These are phyloP conservation scores for Laothoe populi DNA, from an alignment of 2,888 invertebrate species.

Conservation along the genomic window DNA sequence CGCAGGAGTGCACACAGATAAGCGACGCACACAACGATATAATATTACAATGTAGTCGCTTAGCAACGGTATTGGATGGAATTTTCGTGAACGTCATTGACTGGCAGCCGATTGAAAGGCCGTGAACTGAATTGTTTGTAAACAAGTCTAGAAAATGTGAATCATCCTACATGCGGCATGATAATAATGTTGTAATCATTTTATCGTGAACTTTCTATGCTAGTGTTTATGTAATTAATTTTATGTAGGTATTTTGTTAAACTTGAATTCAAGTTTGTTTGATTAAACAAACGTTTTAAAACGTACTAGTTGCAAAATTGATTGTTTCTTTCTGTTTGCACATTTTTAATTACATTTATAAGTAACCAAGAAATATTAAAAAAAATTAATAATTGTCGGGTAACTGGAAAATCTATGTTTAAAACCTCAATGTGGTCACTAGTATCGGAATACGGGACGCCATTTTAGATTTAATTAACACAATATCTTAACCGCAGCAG, in stretches of 20 bases:
- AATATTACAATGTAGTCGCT: constrained; percentile 23
- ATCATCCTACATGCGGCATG: constrained; percentile 7
- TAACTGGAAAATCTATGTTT: neutral
- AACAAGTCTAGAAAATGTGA: constrained; percentile 23
- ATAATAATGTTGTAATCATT: constrained; percentile 1
- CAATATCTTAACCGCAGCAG: constrained; percentile 6
- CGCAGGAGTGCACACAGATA: constrained; percentile 31
- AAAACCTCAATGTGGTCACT: neutral
- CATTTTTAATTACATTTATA: too few relatives aligned
- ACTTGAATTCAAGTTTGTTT: too few relatives aligned
- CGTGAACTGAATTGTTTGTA: constrained; percentile 26
- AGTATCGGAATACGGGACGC: neutral
- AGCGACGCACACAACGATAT: neutral
- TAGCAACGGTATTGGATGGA: constrained; percentile 26
- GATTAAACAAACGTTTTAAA: too few relatives aligned
- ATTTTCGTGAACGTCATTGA: constrained; percentile 35
- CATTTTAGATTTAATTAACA: neutral
- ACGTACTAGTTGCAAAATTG: too few relatives aligned
- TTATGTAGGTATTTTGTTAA: too few relatives aligned
- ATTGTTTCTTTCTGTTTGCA: too few relatives aligned
- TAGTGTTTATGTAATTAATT: too few relatives aligned
- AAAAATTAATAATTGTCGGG: neutral
- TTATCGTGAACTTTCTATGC: constrained; percentile 6
- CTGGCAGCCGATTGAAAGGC: constrained; percentile 13
- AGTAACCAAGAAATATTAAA: neutral